phyloP scores from a whole-genome alignment of 2,888 invertebrate genomes.

The Scaptomyza tumidula region DNA sequence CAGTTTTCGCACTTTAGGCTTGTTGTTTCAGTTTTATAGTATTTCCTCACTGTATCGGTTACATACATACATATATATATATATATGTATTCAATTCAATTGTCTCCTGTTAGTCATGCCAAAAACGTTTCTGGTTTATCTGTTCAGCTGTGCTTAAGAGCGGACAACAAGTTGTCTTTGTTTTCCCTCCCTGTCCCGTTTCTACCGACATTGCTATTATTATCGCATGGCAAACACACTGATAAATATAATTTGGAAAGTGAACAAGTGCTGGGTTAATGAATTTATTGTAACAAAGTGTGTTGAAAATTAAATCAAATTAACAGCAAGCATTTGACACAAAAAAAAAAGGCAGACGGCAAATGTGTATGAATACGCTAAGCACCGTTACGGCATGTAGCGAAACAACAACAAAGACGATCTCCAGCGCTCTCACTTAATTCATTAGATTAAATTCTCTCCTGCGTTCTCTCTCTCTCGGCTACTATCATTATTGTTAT shows the following conservation, averaged over 20 bases:
- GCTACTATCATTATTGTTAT: slow-evolving; percentile 41
- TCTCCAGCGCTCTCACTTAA: slow-evolving; percentile 6
- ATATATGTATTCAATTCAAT: slow-evolving; percentile 39
- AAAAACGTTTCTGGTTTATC: slow-evolving; percentile 60
- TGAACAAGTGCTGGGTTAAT: slow-evolving; percentile 22
- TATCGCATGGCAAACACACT: slow-evolving; percentile 40
- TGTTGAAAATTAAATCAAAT: slow-evolving; percentile 41
- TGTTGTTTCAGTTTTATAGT: slow-evolving; percentile 42
- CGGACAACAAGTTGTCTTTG: slow-evolving; percentile 54
- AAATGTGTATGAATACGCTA: slow-evolving; percentile 25
- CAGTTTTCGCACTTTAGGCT: slow-evolving; percentile 54
- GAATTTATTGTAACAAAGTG: slow-evolving; percentile 18
- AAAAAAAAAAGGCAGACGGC: neutral
- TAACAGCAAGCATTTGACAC: slow-evolving; percentile 30
- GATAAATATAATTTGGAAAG: slow-evolving; percentile 48
- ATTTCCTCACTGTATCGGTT: slow-evolving; percentile 71
- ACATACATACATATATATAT: slow-evolving; percentile 25
- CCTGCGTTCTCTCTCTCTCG: neutral
- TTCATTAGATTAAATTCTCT: slow-evolving; percentile 11
- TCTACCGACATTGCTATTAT: slow-evolving; percentile 4
- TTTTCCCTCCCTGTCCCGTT: neutral
- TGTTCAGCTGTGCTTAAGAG: slow-evolving; percentile 53
- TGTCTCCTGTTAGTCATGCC: slow-evolving; percentile 63
- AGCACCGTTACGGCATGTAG: slow-evolving; percentile 28
- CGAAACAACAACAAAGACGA: slow-evolving; percentile 2